Conservation (phyloP, 2,113 vertebrate genomes). For the Perca flavescens region DNA sequence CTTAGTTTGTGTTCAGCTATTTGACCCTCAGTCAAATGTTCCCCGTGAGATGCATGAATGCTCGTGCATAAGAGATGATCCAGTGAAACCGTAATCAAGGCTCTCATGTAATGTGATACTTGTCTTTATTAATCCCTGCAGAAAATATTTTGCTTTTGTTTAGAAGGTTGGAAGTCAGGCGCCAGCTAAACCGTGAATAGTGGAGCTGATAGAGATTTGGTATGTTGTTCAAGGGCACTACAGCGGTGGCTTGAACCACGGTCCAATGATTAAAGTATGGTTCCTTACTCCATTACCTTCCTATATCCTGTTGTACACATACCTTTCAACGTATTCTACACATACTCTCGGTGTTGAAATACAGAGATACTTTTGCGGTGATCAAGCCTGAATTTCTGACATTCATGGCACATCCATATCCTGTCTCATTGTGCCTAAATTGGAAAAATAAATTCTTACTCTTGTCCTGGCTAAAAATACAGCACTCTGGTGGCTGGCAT, state of each 20-base stretch:
- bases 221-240: constrained; percentile 21
- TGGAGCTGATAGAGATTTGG: constrained; percentile 8
- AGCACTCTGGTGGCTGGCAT: constrained; percentile 55
- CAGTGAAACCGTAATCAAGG: constrained; percentile 43
- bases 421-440: constrained; percentile 39
- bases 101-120: constrained; percentile 24
- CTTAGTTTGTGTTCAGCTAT: constrained; percentile 69
- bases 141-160: constrained; percentile 50
- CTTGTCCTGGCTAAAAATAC: constrained; percentile 69
- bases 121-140: constrained; percentile 25
- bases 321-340: not conserved
- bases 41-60: constrained; percentile 48
- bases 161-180: constrained; percentile 14
- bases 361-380: constrained; percentile 1
- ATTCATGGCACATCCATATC: constrained; percentile 16
- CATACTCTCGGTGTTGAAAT: not conserved
- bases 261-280: not conserved
- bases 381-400: constrained; percentile 10
- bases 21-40: constrained; percentile 70
- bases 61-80: constrained; percentile 46
- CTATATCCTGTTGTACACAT: not conserved
- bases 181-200: constrained; percentile 1
- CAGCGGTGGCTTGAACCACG: not conserved
- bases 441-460: constrained; percentile 44
- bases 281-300: not conserved